These are phyloP conservation scores for Pomatorhinus ruficollis DNA, from an alignment of 2,113 vertebrate genomes.

Conservation along the genomic window DNA sequence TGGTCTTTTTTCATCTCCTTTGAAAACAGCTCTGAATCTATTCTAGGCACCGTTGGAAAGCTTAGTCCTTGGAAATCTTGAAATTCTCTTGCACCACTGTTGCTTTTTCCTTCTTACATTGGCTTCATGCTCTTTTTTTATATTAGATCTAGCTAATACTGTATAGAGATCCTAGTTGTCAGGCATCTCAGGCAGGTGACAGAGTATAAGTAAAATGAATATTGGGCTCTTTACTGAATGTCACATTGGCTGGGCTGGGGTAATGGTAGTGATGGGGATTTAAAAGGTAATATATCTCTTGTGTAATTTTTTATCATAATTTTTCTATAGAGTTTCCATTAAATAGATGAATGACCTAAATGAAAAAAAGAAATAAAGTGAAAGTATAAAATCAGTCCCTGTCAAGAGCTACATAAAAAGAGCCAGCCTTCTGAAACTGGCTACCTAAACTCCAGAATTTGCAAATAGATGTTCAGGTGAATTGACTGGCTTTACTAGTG, in stretches of 20 bases:
- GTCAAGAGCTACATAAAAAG: slow-evolving; percentile 16
- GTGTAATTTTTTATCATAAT: slow-evolving; percentile 47
- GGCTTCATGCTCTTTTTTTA: not conserved
- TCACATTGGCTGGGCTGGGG: not conserved
- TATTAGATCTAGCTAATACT: not conserved
- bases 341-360: slow-evolving; percentile 54
- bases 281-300: slow-evolving; percentile 40
- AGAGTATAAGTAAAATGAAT: not conserved
- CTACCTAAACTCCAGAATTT: not conserved
- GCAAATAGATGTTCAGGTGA: not conserved
- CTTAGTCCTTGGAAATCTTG: not conserved
- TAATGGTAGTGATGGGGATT: slow-evolving; percentile 1
- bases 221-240: not conserved
- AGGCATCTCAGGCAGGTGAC: not conserved
- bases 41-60: not conserved
- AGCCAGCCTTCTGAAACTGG: not conserved
- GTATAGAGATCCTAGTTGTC: not conserved
- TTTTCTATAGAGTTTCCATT: slow-evolving; percentile 52
- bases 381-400: slow-evolving; percentile 47
- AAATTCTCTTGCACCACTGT: not conserved
- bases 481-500: not conserved
- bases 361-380: slow-evolving; percentile 34
- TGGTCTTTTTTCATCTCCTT: not conserved
- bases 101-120: not conserved
- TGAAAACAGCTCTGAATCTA: not conserved